Percentiles rank a stretch among this genome's conserved stretches.
These are phyloP conservation scores for Pangasius mekongensis DNA, from an alignment of 2,797 vertebrate species.

Conservation along the genomic window DNA sequence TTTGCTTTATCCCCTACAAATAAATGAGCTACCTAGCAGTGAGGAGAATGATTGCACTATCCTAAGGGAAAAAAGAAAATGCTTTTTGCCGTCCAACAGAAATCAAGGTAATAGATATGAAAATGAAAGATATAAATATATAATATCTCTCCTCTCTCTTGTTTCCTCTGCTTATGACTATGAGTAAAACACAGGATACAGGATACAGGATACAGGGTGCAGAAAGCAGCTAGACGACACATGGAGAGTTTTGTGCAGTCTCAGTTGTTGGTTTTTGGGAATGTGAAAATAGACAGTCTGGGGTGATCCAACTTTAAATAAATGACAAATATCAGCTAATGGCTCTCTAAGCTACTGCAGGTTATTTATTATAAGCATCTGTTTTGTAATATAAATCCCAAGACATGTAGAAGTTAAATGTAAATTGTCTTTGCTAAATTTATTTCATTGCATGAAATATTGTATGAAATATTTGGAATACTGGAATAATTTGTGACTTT, in stretches of 20 bases:
- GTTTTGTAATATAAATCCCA: not conserved
- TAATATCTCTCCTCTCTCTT: not conserved
- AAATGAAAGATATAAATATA: constrained; percentile 27
- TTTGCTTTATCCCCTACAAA: constrained; percentile 20
- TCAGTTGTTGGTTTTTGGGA: not conserved
- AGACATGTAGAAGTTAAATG: not conserved
- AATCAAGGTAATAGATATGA: constrained; percentile 40
- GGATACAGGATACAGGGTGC: not conserved
- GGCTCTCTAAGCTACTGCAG: not conserved
- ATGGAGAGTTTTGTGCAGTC: not conserved
- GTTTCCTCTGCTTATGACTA: constrained; percentile 4
- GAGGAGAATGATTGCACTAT: not conserved
- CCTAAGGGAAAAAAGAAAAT: constrained; percentile 14
- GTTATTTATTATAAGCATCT: not conserved
- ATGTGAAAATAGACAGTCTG: not conserved
- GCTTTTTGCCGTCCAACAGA: constrained; percentile 10
- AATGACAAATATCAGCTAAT: not conserved
- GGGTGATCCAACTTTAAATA: constrained; percentile 1
- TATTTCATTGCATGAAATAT: no score
- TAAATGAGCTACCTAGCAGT: constrained; percentile 23
- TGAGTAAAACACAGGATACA: not conserved
- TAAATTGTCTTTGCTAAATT: not conserved
- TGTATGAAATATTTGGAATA: no score
- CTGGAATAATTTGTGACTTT: not conserved
- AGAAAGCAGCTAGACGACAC: not conserved